Evolutionary conservation across 2,797 vertebrate species (phyloP).

Genomic region (Microctenopoma stevenorrisi): DNA sequence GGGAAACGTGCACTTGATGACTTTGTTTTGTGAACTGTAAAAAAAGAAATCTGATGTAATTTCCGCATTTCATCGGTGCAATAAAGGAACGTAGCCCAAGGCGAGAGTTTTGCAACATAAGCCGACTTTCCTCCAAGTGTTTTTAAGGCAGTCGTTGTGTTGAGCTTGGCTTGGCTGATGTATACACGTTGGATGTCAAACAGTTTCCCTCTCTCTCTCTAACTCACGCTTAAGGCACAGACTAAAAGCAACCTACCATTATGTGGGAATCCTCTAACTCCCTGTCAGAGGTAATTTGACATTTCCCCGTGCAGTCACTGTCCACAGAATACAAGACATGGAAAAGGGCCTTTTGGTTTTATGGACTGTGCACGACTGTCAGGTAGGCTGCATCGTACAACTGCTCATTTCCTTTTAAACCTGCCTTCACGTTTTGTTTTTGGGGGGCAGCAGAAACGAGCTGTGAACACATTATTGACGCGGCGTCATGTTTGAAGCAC

Average conservation of each 20-base stretch:
- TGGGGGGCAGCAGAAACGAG: neutral
- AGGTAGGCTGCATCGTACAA: neutral
- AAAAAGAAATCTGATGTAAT: constrained; percentile 38
- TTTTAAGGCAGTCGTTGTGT: constrained; percentile 42
- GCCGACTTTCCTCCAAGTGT: constrained; percentile 37
- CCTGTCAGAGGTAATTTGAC: constrained; percentile 46
- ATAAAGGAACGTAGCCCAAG: constrained; percentile 28
- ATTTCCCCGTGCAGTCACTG: constrained; percentile 35
- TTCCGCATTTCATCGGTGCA: constrained; percentile 38
- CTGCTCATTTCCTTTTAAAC: neutral
- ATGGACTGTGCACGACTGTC: neutral
- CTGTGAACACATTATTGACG: neutral
- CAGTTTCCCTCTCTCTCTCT: constrained; percentile 12
- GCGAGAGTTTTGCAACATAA: constrained; percentile 44
- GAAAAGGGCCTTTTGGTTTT: constrained; percentile 6
- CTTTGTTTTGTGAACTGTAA: constrained; percentile 60
- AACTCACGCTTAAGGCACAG: constrained; percentile 6
- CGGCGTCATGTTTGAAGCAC: too few species aligned
- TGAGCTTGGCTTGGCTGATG: constrained; percentile 42
- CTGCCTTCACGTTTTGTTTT: neutral
- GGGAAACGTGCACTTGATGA: constrained; percentile 24
- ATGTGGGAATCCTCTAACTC: constrained; percentile 43
- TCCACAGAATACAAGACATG: constrained; percentile 27
- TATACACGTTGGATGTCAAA: neutral
- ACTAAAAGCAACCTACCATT: constrained; percentile 44